Evolutionary conservation across 2,888 invertebrate genomes (phyloP), one percentile per base, ranked within the genome.

Genomic region (Tetrapedia diversipes): DNA sequence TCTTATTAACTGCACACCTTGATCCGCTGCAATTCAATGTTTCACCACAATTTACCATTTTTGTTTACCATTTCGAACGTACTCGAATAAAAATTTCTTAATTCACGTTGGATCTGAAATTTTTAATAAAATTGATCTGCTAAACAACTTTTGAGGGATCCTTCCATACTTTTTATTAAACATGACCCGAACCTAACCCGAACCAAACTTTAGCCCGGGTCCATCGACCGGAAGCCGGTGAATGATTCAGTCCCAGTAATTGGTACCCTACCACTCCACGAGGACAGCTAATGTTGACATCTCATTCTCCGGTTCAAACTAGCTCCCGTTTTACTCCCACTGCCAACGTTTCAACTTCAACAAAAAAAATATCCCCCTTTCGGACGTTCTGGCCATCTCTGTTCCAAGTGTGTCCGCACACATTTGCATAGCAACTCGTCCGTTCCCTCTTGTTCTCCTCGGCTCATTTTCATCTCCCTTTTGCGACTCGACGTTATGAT

Each of bases 281-380:
- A 59, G 67, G 39, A 39, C 41, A 41, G 39, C 49, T 69, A 77
- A 72, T 79, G 80, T 79, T 79, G 79, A 80, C 79, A 76, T 80
- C 72, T 80, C 80, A 80, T 80, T 80, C 79, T 54, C 67, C 27
- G 70, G 51, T 66, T 65, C 39, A 66, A 63, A 59, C 68, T 54
- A 54, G 53, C 56, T 51, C 14, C 43, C 22, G 56, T 49, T 24
- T 49, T 37, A 39, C 54, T 34, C 51, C 47, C 45, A 27, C 47
- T 45, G 45, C 43, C 49, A 11, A 27, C 32, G 43, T 60, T 37
- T 43, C 72, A 47, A 39, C 72, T 72, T 61, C n/a, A n/a, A n/a
- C n/a, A n/a, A n/a, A n/a, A n/a, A n/a, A 72, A 56, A 66, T 72
- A 61, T 56, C 60, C 41, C 56, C 24, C 63, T 47, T 57, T 34